phyloP scores from a whole-genome alignment of 2,113 vertebrate genomes.

The Saimiri boliviensis region DNA sequence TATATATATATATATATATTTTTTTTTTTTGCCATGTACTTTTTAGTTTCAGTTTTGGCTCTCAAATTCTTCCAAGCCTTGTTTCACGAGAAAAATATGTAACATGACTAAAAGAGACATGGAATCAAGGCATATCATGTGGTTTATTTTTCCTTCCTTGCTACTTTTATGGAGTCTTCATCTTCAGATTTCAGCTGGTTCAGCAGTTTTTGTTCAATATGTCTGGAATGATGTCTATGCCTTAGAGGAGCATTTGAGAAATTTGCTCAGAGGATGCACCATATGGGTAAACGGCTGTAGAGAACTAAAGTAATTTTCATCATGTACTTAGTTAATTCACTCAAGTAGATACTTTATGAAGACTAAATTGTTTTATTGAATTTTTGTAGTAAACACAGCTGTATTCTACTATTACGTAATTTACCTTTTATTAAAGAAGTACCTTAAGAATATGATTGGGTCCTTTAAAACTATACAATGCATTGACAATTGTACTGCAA shows the following conservation, averaged over 20 bases:
- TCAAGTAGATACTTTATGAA: slow-evolving; percentile 76
- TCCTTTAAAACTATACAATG: slow-evolving; percentile 63
- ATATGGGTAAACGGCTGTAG: slow-evolving; percentile 34
- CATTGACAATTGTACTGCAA: slow-evolving; percentile 64
- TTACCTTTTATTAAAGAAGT: slow-evolving; percentile 81
- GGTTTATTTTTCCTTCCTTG: not conserved
- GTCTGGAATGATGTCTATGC: slow-evolving; percentile 37
- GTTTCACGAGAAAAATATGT: not conserved
- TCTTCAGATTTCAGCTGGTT: not conserved
- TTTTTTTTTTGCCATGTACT: not conserved
- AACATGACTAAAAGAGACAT: not conserved
- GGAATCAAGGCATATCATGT: not conserved
- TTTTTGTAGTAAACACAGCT: slow-evolving; percentile 79
- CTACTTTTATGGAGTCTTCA: not conserved
- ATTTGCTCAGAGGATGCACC: slow-evolving; percentile 40
- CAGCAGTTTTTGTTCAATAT: slow-evolving; percentile 11
- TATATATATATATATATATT: not conserved
- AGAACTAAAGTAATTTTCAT: slow-evolving; percentile 73
- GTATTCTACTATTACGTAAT: slow-evolving; percentile 77
- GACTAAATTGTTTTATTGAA: slow-evolving; percentile 83
- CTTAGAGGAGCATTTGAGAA: slow-evolving; percentile 59
- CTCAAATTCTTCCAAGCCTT: not conserved
- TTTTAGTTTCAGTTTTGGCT: not conserved
- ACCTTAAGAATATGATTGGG: slow-evolving; percentile 78
- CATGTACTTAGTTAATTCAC: slow-evolving; percentile 70